Conservation (phyloP, 2,113 vertebrate genomes). For the Periophthalmus modestus region DNA sequence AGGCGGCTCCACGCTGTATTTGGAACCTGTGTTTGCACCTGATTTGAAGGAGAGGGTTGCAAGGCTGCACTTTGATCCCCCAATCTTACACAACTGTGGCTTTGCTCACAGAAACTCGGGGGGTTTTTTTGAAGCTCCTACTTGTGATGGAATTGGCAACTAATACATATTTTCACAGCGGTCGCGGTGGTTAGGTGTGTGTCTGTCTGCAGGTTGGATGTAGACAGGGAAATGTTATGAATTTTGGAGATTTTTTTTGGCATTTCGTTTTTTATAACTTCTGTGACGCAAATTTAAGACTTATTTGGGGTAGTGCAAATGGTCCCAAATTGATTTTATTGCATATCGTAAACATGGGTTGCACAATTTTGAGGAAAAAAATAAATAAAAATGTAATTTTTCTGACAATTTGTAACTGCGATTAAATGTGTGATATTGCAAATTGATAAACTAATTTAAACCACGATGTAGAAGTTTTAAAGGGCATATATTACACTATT, state of each 20-base stretch:
- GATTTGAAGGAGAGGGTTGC: constrained; percentile 53
- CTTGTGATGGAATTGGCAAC: constrained; percentile 31
- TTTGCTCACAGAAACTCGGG: constrained; percentile 18
- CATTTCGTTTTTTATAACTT: too few species aligned
- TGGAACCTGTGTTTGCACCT: constrained; percentile 50
- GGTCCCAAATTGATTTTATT: too few species aligned
- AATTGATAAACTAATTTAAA: too few species aligned
- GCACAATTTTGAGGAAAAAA: too few species aligned
- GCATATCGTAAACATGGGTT: too few species aligned
- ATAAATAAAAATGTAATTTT: too few species aligned
- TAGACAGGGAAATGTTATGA: neutral
- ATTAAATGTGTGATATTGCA: too few species aligned
- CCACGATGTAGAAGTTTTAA: too few species aligned
- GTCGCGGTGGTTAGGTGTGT: constrained; percentile 18
- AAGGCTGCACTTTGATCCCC: constrained; percentile 51
- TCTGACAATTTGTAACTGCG: too few species aligned
- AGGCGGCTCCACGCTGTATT: constrained; percentile 33
- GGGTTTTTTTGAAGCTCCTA: constrained; percentile 29
- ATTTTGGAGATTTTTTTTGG: neutral
- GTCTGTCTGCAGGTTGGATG: neutral
- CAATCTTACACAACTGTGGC: constrained; percentile 31
- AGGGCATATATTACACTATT: too few species aligned
- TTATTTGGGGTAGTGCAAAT: too few species aligned
- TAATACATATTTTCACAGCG: constrained; percentile 10
- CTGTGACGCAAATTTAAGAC: too few species aligned